Conservation (phyloP, 2,888 invertebrate genomes). For the Orgyia antiqua region DNA sequence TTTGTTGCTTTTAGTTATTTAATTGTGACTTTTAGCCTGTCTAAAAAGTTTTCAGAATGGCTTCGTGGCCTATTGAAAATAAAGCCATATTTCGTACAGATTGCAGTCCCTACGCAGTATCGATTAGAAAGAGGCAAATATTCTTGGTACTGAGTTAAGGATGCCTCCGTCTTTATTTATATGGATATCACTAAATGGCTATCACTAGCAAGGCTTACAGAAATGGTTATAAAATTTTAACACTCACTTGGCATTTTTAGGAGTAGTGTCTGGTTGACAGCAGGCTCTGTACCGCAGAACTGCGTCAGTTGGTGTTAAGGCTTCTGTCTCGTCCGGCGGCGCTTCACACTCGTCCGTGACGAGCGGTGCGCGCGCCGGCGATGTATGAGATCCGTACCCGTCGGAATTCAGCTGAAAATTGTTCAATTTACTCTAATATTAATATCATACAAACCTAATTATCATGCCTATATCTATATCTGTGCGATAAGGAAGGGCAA, state of each 20-base stretch:
- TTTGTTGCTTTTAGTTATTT: too few relatives aligned
- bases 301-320: constrained; percentile 65
- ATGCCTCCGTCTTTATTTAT: too few relatives aligned
- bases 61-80: too few relatives aligned
- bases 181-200: too few relatives aligned
- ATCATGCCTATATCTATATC: constrained; percentile 6
- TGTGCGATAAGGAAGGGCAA: constrained; percentile 12
- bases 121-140: too few relatives aligned
- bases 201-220: too few relatives aligned
- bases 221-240: too few relatives aligned
- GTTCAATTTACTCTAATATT: constrained; percentile 5
- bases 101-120: too few relatives aligned
- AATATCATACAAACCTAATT: neutral
- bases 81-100: too few relatives aligned
- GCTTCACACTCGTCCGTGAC: constrained; percentile 86
- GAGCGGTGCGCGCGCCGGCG: constrained; percentile 89
- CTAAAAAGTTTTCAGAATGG: too few relatives aligned
- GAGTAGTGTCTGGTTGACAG: constrained; percentile 77
- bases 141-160: too few relatives aligned
- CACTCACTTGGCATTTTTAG: constrained; percentile 93
- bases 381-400: constrained; percentile 91
- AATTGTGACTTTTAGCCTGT: too few relatives aligned
- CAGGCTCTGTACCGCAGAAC: constrained; percentile 60
- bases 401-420: constrained; percentile 88
- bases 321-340: constrained; percentile 82